phyloP scores from a whole-genome alignment of 2,888 invertebrate genomes.

The Eupithecia pulchellata region DNA sequence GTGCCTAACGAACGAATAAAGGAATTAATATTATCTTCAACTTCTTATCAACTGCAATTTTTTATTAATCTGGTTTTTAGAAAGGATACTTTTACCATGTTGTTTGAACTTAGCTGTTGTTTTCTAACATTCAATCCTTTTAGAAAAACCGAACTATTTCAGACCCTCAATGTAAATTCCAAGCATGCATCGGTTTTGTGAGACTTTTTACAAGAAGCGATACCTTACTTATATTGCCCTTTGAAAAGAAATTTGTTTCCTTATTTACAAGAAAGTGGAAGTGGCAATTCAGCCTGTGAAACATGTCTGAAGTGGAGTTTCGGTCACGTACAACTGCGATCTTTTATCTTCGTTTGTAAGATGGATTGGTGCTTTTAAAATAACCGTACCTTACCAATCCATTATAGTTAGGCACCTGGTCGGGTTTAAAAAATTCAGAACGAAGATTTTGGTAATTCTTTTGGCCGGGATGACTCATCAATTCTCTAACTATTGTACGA shows the following conservation, averaged over 20 bases:
- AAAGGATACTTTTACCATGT: background rate
- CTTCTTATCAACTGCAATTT: background rate
- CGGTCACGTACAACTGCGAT: constrained; percentile 33
- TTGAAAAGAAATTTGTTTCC: constrained; percentile 23
- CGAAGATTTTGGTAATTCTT: background rate
- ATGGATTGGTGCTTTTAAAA: constrained; percentile 37
- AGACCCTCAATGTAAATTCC: constrained; percentile 24
- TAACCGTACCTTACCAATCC: constrained; percentile 2
- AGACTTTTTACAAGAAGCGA: constrained; percentile 29
- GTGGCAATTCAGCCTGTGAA: constrained; percentile 35
- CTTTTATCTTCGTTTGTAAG: constrained; percentile 41
- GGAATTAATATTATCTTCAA: too few species aligned
- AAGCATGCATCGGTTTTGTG: constrained; percentile 21
- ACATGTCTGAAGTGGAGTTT: constrained; percentile 32
- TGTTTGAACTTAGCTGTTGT: too few species aligned
- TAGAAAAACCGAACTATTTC: background rate
- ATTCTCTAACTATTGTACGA: too few species aligned
- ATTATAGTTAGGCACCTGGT: background rate
- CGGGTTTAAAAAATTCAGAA: background rate
- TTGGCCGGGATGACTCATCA: background rate
- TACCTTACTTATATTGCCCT: constrained; percentile 27
- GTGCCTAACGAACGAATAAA: background rate
- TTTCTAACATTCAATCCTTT: background rate
- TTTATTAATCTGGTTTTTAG: background rate
- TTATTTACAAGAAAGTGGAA: constrained; percentile 31